phyloP scores from a whole-genome alignment of 2,888 invertebrate species.

The Ectobius pallidus region DNA sequence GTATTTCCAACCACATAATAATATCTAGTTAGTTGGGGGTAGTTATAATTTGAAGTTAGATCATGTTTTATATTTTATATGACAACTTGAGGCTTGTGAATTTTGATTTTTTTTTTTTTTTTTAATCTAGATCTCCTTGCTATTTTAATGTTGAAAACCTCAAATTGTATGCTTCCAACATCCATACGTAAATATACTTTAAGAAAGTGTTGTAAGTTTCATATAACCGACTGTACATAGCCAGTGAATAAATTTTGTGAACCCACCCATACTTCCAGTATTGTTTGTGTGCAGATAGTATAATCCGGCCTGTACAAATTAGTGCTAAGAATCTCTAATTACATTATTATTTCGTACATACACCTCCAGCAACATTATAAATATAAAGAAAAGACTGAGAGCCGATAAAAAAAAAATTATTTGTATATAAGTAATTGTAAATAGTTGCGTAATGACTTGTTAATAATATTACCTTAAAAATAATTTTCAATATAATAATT shows the following conservation, averaged over 20 bases:
- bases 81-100: no score
- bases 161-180: no score
- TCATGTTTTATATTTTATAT: no score
- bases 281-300: slow-evolving; percentile 42
- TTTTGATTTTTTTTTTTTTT: no score
- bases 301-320: slow-evolving; percentile 44
- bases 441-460: slow-evolving; percentile 43
- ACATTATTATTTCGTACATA: slow-evolving; percentile 27
- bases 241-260: slow-evolving; percentile 34
- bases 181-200: no score
- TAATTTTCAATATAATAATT: slow-evolving; percentile 39
- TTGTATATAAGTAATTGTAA: slow-evolving; percentile 43
- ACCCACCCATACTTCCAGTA: slow-evolving; percentile 43
- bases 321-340: slow-evolving; percentile 41
- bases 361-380: slow-evolving; percentile 39
- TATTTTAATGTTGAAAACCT: no score
- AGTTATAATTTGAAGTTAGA: no score
- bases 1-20: no score
- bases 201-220: slow-evolving; percentile 8
- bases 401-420: slow-evolving; percentile 39
- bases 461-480: slow-evolving; percentile 43
- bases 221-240: slow-evolving; percentile 38
- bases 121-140: no score
- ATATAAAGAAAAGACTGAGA: slow-evolving; percentile 44
- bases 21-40: no score